phyloP scores from a whole-genome alignment of 1,140 invertebrate genomes.

The Medauroidea extradentata region DNA sequence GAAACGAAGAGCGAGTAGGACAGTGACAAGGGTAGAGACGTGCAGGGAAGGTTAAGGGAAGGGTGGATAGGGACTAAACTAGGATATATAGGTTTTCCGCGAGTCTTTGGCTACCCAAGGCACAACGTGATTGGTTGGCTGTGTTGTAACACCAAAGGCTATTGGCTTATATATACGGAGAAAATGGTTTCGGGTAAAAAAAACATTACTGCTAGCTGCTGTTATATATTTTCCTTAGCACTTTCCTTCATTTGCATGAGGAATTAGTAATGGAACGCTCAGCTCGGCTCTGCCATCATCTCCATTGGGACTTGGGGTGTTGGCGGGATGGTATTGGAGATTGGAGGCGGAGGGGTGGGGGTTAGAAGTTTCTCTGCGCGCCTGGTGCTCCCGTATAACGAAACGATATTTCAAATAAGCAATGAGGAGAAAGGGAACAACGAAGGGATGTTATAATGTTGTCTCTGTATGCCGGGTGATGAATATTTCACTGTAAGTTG shows the following conservation, averaged over 20 bases:
- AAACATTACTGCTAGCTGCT: conserved; percentile 11
- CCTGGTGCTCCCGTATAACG: no score
- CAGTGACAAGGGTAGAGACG: not conserved
- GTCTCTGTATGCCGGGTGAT: no score
- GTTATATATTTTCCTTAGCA: conserved; percentile 19
- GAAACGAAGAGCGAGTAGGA: conserved; percentile 6
- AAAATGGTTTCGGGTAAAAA: not conserved
- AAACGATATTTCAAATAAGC: no score
- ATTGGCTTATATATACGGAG: conserved; percentile 8
- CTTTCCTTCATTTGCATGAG: conserved; percentile 21
- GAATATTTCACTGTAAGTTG: no score
- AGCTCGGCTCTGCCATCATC: not conserved
- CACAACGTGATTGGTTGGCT: conserved; percentile 7
- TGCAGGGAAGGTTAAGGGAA: not conserved
- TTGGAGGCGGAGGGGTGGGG: no score
- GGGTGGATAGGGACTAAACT: not conserved
- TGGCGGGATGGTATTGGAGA: no score
- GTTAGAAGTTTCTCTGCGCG: no score
- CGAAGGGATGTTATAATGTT: no score
- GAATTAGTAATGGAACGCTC: conserved; percentile 19
- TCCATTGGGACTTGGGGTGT: conserved; percentile 5
- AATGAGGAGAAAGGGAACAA: no score
- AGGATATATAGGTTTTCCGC: not conserved
- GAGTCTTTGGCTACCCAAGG: conserved; percentile 1
- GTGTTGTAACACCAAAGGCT: conserved; percentile 11